Evolutionary conservation across 2,113 vertebrate species (phyloP).

Genomic region (Formicarius rufipectus): DNA sequence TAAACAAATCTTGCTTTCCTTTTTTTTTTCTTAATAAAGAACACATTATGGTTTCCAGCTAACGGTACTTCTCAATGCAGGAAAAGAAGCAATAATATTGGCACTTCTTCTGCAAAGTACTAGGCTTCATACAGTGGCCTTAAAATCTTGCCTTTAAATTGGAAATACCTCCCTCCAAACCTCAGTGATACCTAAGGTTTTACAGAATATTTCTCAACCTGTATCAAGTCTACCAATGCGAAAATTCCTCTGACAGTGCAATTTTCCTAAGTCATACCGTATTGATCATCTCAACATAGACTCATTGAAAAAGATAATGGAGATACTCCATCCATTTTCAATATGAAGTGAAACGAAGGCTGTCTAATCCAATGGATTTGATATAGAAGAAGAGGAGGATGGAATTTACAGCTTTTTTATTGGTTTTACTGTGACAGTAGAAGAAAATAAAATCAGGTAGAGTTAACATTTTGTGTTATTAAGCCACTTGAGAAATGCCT

Average conservation of each 20-base stretch:
- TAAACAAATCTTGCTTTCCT: background rate
- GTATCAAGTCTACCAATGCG: background rate
- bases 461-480: background rate
- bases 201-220: background rate
- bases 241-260: background rate
- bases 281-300: background rate
- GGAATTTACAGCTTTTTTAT: background rate
- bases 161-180: background rate
- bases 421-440: background rate
- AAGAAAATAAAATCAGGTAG: background rate
- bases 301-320: background rate
- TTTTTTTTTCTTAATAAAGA: background rate
- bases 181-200: background rate
- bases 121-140: background rate
- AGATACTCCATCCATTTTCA: background rate
- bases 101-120: background rate
- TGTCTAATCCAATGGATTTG: background rate
- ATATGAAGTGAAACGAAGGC: background rate
- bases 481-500: background rate
- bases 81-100: background rate
- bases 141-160: background rate
- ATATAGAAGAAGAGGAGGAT: background rate
- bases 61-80: background rate
- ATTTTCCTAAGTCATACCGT: background rate
- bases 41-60: background rate